Conservation (phyloP, 2,888 invertebrate genomes). For the Anoncus sp. region DNA sequence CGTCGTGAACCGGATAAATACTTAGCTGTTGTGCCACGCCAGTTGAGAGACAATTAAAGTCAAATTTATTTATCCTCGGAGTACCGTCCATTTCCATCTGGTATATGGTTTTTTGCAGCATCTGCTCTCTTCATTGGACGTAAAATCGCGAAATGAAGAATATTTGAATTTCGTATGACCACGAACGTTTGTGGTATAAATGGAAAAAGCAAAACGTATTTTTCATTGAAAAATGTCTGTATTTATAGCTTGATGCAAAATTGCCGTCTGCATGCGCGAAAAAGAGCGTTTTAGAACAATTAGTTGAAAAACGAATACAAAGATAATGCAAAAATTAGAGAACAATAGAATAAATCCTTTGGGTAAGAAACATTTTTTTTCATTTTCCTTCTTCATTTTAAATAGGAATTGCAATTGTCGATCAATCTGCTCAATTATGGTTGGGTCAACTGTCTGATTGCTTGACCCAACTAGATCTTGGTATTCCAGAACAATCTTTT, state of each 20-base stretch:
- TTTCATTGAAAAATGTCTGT: too few species aligned
- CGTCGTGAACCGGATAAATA: conserved; percentile 52
- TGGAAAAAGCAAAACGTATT: not conserved
- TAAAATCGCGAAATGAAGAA: conserved; percentile 12
- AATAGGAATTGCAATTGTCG: too few species aligned
- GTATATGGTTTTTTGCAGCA: conserved; percentile 8
- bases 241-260: too few species aligned
- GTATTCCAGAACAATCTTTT: too few species aligned
- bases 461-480: too few species aligned
- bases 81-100: not conserved
- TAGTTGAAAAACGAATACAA: not conserved
- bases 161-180: not conserved
- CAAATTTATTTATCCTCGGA: conserved; percentile 58
- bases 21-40: conserved; percentile 30
- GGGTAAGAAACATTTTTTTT: too few species aligned
- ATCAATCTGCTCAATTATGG: too few species aligned
- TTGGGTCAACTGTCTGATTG: too few species aligned
- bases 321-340: not conserved
- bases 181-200: not conserved
- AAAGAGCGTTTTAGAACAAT: too few species aligned
- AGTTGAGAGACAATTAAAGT: conserved; percentile 65
- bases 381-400: too few species aligned
- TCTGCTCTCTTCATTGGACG: conserved; percentile 5
- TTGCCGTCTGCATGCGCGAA: too few species aligned
- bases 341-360: too few species aligned